Conservation (phyloP, 2,888 invertebrate genomes). For the Drosophila histrio region DNA sequence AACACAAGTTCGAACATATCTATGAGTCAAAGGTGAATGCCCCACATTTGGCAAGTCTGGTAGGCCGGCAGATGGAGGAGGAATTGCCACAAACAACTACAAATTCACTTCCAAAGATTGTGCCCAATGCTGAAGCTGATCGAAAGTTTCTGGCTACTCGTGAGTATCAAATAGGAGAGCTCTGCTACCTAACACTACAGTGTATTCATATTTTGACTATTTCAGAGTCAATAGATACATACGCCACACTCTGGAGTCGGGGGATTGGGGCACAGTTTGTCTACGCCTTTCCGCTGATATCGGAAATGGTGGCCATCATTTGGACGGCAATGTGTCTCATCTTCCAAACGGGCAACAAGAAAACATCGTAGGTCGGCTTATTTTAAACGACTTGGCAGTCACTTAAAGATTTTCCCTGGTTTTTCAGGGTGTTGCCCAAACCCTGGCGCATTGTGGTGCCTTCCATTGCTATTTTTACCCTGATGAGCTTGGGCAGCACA, state of each 20-base stretch:
- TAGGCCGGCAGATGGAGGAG: constrained; percentile 23
- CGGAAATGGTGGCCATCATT: constrained; percentile 80
- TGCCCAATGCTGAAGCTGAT: constrained; percentile 69
- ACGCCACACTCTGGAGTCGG: constrained; percentile 73
- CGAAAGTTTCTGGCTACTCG: constrained; percentile 71
- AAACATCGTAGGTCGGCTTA: constrained; percentile 67
- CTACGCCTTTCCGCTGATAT: constrained; percentile 79
- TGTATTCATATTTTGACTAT: neutral
- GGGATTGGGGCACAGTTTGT: constrained; percentile 75
- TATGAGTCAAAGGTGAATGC: constrained; percentile 59
- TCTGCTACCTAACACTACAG: fast-evolving
- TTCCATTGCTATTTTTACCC: constrained; percentile 75
- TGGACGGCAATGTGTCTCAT: constrained; percentile 82
- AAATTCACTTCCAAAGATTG: constrained; percentile 49
- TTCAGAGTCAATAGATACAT: constrained; percentile 76
- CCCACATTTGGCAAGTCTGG: constrained; percentile 46
- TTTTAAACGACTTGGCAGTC: neutral
- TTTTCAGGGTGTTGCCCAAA: constrained; percentile 79
- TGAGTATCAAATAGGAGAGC: constrained; percentile 29
- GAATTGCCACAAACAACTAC: constrained; percentile 20
- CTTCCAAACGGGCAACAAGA: constrained; percentile 80
- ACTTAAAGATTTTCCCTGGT: neutral
- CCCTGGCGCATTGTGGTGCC: constrained; percentile 83
- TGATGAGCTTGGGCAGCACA: constrained; percentile 75
- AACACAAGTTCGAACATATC: constrained; percentile 72